Percentiles rank a stretch among this genome's conserved stretches.
Evolutionary conservation across 2,888 invertebrate genomes (phyloP).

Genomic region (Thera britannica): DNA sequence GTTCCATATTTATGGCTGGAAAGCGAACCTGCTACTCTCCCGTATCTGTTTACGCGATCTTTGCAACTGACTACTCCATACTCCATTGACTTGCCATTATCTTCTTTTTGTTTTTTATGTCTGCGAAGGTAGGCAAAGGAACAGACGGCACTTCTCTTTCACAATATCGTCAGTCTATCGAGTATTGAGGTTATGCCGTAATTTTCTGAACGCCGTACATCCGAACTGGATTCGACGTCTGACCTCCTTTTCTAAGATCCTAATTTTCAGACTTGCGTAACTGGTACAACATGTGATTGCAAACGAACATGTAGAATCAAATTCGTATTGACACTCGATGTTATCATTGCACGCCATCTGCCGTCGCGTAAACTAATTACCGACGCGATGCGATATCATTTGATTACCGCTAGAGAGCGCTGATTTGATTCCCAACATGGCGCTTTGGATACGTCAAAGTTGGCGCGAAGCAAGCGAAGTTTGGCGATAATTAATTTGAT

Average conservation of each 20-base stretch:
- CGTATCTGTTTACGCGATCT: constrained; percentile 35
- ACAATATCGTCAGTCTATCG: too few relatives aligned
- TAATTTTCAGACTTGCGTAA: background rate
- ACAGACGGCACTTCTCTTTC: too few relatives aligned
- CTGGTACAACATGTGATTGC: background rate
- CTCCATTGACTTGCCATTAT: too few relatives aligned
- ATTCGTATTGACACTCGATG: constrained; percentile 43
- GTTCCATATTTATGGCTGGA: constrained; percentile 35
- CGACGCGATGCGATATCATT: constrained; percentile 73
- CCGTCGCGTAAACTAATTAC: constrained; percentile 73
- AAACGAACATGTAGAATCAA: background rate
- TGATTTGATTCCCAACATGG: constrained; percentile 68
- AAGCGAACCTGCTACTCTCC: constrained; percentile 31
- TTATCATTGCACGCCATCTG: constrained; percentile 59
- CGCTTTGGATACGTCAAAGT: constrained; percentile 50
- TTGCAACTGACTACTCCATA: constrained; percentile 1
- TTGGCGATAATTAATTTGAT: constrained; percentile 74
- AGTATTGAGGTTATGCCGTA: too few relatives aligned
- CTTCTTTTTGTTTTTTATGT: too few relatives aligned
- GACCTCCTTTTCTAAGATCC: too few relatives aligned
- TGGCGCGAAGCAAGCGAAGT: constrained; percentile 68
- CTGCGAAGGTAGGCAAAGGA: too few relatives aligned
- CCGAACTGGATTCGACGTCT: too few relatives aligned
- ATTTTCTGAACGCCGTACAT: too few relatives aligned
- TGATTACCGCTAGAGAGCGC: constrained; percentile 76